Evolutionary conservation across 2,888 invertebrate species (phyloP).

Genomic region (Salticus scenicus): DNA sequence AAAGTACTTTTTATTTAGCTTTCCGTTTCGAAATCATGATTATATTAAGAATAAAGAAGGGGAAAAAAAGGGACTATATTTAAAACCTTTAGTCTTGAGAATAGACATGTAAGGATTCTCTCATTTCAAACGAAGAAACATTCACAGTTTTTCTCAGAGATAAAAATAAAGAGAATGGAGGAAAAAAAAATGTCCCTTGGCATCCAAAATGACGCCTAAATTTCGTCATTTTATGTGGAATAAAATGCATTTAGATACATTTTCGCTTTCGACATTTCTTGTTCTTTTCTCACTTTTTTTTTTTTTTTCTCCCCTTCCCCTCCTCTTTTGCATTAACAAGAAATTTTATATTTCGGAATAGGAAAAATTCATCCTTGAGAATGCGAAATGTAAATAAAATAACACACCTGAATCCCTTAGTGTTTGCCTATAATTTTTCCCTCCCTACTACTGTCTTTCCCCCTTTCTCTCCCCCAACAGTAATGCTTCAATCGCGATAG

Average conservation of each 20-base stretch:
- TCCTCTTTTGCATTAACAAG: constrained; percentile 36
- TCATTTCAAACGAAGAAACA: not conserved
- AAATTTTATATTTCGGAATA: constrained; percentile 60
- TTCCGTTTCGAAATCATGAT: not conserved
- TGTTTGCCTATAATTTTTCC: constrained; percentile 27
- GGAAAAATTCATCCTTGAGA: constrained; percentile 34
- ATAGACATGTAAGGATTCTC: not conserved
- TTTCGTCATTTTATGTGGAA: constrained; percentile 36
- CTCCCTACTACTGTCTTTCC: not conserved
- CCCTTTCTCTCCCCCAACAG: not conserved
- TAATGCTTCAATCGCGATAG: constrained; percentile 45
- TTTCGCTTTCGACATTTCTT: constrained; percentile 13
- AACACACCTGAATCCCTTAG: constrained; percentile 46
- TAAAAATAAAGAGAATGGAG: not conserved
- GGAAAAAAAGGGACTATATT: too few relatives aligned
- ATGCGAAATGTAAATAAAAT: constrained; percentile 55
- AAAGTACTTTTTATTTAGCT: not conserved
- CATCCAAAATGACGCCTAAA: constrained; percentile 24
- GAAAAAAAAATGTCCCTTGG: constrained; percentile 17
- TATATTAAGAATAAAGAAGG: not conserved
- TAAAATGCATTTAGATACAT: constrained; percentile 44
- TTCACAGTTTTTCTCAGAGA: not conserved
- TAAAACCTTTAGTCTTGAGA: not conserved
- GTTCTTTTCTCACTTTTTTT: not conserved
- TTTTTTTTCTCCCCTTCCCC: not conserved